phyloP scores from a whole-genome alignment of 2,113 vertebrate species.

The Sitta europaea region DNA sequence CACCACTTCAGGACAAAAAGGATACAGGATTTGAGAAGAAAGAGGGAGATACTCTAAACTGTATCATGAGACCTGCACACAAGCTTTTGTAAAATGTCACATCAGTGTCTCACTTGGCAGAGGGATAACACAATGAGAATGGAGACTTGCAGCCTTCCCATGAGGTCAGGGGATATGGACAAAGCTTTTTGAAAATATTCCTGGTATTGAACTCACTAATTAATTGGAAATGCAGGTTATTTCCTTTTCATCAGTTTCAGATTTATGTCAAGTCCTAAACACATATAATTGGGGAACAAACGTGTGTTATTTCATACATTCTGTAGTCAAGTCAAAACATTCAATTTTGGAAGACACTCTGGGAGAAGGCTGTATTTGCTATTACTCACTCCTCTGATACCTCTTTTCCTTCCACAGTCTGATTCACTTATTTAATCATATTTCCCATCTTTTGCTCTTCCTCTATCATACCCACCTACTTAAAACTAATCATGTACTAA shows the following conservation, averaged over 20 bases:
- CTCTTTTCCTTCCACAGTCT: background rate
- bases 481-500: conserved; percentile 38
- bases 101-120: background rate
- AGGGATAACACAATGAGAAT: background rate
- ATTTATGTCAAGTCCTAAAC: background rate
- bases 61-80: background rate
- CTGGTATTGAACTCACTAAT: background rate
- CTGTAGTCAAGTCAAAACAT: background rate
- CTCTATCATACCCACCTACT: conserved; percentile 2
- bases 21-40: background rate
- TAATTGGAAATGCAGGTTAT: background rate
- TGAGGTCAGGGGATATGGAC: background rate
- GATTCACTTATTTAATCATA: background rate
- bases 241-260: background rate
- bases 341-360: background rate
- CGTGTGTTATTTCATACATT: background rate
- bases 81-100: background rate
- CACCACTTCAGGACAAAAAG: background rate
- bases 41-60: background rate
- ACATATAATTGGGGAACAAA: background rate
- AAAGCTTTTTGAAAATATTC: background rate
- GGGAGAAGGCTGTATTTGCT: background rate
- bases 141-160: background rate
- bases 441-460: background rate
- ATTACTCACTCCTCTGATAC: background rate